Conservation (phyloP, 2,113 vertebrate genomes). For the Corythoichthys intestinalis region DNA sequence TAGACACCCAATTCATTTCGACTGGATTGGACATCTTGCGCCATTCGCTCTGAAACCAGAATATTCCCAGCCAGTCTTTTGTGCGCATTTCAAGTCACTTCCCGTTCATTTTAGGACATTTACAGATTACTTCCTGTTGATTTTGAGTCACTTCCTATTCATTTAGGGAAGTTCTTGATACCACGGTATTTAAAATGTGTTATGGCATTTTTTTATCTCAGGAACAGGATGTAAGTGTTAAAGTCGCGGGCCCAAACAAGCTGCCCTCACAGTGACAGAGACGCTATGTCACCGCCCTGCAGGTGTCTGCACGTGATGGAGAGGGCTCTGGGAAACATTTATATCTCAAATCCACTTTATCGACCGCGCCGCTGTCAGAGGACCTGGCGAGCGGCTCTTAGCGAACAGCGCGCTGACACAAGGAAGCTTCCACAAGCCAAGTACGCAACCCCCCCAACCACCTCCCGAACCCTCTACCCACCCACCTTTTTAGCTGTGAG, state of each 20-base stretch:
- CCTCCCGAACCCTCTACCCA: not conserved
- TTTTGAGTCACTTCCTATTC: too few species aligned
- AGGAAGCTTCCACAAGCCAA: not conserved
- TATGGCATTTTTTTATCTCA: too few species aligned
- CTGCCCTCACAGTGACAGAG: conserved; percentile 29
- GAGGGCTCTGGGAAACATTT: conserved; percentile 67
- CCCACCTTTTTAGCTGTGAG: conserved; percentile 49
- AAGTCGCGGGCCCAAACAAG: not conserved
- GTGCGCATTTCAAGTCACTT: too few species aligned
- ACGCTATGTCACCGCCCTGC: conserved; percentile 35
- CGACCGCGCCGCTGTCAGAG: conserved; percentile 62
- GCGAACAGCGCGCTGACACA: conserved; percentile 55
- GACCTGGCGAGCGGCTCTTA: conserved; percentile 55
- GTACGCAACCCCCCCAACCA: not conserved
- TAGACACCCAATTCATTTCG: too few species aligned
- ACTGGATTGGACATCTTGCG: too few species aligned
- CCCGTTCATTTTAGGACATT: too few species aligned
- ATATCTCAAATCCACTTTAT: conserved; percentile 74
- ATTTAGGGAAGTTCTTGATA: too few species aligned
- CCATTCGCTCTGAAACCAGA: too few species aligned
- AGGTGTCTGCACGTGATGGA: conserved; percentile 66
- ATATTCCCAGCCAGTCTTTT: too few species aligned
- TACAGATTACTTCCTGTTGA: too few species aligned
- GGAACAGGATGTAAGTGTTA: too few species aligned
- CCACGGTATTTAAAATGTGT: too few species aligned